These are phyloP conservation scores for Plecotus auritus DNA, from an alignment of 2,113 vertebrate genomes.

Conservation along the genomic window DNA sequence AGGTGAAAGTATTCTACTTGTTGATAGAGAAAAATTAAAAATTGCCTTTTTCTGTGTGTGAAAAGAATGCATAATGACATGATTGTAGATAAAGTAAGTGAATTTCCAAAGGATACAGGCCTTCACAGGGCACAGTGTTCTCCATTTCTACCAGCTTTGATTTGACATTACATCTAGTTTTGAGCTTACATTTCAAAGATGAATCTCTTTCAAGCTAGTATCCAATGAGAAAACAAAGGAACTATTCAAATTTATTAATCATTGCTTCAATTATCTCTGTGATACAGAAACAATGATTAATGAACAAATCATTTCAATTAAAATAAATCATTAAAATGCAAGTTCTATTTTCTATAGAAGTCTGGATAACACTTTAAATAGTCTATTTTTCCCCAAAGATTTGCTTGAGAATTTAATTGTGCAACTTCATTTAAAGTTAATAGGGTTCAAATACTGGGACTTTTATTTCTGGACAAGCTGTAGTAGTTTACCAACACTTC, in stretches of 20 bases:
- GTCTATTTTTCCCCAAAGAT: neutral
- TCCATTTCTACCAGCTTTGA: neutral
- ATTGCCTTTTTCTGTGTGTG: neutral
- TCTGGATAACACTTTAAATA: neutral
- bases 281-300: conserved; percentile 45
- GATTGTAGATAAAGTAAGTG: neutral
- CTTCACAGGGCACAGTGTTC: neutral
- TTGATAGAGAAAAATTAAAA: neutral
- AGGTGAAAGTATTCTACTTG: neutral
- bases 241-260: conserved; percentile 28
- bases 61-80: neutral
- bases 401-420: neutral
- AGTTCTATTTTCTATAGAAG: neutral
- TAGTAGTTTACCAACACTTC: neutral
- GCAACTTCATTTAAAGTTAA: neutral
- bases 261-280: conserved; percentile 8
- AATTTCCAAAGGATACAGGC: neutral
- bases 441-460: neutral
- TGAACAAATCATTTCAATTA: conserved; percentile 38
- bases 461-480: neutral
- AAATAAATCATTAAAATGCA: conserved; percentile 32
- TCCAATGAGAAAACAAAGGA: neutral
- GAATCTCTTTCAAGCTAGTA: neutral
- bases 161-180: neutral
- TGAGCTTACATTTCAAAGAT: neutral